Conservation (phyloP, 2,797 vertebrate genomes). For the Aeoliscus strigatus region DNA sequence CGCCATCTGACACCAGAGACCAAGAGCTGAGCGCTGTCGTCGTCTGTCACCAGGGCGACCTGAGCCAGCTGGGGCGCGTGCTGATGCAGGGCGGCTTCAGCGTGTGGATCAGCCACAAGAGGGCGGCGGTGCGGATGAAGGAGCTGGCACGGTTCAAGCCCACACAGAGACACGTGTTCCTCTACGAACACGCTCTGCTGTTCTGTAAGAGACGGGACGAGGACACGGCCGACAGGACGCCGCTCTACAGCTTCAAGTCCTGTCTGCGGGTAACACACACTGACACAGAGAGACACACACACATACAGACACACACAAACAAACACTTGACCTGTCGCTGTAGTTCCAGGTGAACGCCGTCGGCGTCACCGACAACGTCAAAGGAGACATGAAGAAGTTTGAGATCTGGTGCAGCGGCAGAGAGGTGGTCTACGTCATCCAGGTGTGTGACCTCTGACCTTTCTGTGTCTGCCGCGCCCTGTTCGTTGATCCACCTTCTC, state of each 20-base stretch:
- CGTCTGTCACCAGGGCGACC: constrained; percentile 81
- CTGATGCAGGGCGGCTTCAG: constrained; percentile 97
- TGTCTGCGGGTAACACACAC: constrained; percentile 83
- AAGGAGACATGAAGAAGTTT: constrained; percentile 94
- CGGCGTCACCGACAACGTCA: constrained; percentile 93
- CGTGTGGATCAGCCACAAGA: constrained; percentile 96
- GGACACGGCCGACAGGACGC: constrained; percentile 97
- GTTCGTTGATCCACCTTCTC: too few relatives aligned
- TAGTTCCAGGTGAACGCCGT: constrained; percentile 94
- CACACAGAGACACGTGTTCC: constrained; percentile 96
- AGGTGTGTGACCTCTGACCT: constrained; percentile 83
- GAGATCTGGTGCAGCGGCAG: constrained; percentile 97
- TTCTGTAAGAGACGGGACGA: constrained; percentile 97
- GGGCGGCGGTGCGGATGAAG: constrained; percentile 93
- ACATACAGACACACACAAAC: too few relatives aligned
- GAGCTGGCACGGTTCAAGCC: constrained; percentile 97
- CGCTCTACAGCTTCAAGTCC: constrained; percentile 97
- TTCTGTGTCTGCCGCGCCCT: too few relatives aligned
- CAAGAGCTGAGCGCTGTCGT: too few relatives aligned
- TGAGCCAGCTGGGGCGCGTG: constrained; percentile 88
- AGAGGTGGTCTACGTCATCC: constrained; percentile 94
- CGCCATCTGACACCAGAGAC: too few relatives aligned
- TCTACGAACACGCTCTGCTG: constrained; percentile 89
- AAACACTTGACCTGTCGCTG: too few relatives aligned
- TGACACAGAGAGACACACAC: too few relatives aligned